Conservation (phyloP, 2,797 vertebrate species). For the Odontamblyopus lacepedii region DNA sequence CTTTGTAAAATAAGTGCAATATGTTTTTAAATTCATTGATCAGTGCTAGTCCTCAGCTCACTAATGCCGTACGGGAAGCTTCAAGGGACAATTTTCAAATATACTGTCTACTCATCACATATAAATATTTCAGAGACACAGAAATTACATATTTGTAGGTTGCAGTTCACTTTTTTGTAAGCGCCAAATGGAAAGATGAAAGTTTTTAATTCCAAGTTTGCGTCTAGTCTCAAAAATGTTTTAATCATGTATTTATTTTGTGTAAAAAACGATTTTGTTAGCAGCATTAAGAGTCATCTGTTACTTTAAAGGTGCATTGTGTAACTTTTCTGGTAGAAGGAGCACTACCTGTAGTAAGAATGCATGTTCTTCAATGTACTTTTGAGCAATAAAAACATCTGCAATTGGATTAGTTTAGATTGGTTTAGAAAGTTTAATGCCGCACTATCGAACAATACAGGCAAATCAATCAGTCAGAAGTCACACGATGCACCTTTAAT, state of each 20-base stretch:
- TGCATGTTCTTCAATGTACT: neutral
- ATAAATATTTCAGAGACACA: neutral
- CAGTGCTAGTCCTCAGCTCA: neutral
- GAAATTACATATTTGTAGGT: neutral
- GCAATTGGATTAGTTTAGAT: neutral
- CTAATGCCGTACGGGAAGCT: conserved; percentile 3
- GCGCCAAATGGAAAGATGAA: neutral
- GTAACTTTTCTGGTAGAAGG: too few species aligned
- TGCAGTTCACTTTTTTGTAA: neutral
- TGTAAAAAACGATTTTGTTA: too few species aligned
- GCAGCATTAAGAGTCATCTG: too few species aligned
- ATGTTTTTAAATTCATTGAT: neutral
- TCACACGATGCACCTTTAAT: neutral
- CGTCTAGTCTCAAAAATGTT: neutral
- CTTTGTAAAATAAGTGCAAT: neutral
- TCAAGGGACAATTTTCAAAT: neutral
- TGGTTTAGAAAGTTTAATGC: neutral
- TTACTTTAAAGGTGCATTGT: too few species aligned
- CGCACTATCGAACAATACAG: neutral
- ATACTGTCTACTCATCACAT: neutral
- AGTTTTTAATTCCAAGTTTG: neutral
- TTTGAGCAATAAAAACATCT: neutral
- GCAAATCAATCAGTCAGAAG: neutral
- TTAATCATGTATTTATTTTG: too few species aligned
- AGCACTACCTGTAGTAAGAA: neutral